phyloP scores from a whole-genome alignment of 2,113 vertebrate species.

The Erythrolamprus reginae region DNA sequence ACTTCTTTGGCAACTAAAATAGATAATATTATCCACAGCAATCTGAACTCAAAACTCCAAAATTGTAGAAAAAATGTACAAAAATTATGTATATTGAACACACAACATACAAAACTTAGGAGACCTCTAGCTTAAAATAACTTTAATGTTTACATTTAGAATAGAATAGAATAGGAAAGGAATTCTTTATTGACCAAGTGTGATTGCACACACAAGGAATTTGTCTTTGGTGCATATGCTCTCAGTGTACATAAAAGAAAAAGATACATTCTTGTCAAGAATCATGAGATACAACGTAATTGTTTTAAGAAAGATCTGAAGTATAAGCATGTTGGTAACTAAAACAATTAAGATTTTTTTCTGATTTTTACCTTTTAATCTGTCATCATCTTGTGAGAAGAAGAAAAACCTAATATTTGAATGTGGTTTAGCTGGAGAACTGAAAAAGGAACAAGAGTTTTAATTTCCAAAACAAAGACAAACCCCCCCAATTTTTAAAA shows the following conservation, averaged over 20 bases:
- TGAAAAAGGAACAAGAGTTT: slow-evolving; percentile 41
- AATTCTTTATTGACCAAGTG: no score
- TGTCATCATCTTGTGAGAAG: slow-evolving; percentile 76
- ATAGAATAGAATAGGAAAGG: no score
- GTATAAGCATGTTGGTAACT: background rate
- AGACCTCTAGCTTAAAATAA: background rate
- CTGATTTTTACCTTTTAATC: slow-evolving; percentile 64
- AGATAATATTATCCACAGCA: background rate
- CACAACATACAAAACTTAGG: background rate
- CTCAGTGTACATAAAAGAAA: no score
- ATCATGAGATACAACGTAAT: no score
- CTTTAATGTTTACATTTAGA: background rate
- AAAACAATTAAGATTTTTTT: background rate
- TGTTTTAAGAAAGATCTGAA: background rate
- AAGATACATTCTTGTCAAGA: no score
- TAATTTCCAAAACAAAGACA: background rate
- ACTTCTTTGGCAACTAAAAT: background rate
- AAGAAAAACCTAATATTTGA: slow-evolving; percentile 76
- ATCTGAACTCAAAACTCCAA: background rate
- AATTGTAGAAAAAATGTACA: background rate
- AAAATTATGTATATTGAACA: background rate
- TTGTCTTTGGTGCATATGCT: no score
- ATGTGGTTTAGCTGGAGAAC: slow-evolving; percentile 48
- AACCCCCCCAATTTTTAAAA: background rate
- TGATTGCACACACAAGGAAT: no score